A percentile compares a stretch with the other conserved stretches of the same genome.
Conservation (phyloP, 2,888 invertebrate species). For the Lithophane socia region DNA sequence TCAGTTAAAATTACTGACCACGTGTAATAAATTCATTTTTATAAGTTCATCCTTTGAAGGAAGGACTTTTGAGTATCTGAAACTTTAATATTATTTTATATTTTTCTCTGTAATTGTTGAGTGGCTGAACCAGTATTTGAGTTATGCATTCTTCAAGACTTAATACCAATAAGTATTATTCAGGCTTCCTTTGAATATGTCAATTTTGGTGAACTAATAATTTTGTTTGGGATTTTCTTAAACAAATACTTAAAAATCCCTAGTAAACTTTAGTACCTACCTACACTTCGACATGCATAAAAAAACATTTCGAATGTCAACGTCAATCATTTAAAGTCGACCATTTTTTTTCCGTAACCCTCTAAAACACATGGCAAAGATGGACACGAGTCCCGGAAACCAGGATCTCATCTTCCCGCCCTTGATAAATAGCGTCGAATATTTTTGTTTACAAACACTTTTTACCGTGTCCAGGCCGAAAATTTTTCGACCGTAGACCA, state of each 20-base stretch:
- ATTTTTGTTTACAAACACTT: conserved; percentile 76
- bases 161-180: conserved; percentile 43
- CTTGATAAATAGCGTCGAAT: conserved; percentile 69
- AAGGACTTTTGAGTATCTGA: conserved; percentile 70
- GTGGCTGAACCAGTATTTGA: conserved; percentile 40
- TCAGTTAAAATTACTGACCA: conserved; percentile 83
- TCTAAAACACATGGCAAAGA: conserved; percentile 58
- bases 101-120: conserved; percentile 66
- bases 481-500: conserved; percentile 78
- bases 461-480: conserved; percentile 69
- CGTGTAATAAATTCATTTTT: conserved; percentile 83
- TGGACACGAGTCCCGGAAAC: conserved; percentile 62
- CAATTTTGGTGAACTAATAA: conserved; percentile 5
- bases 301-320: conserved; percentile 18
- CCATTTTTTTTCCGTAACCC: conserved; percentile 60
- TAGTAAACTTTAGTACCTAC: conserved; percentile 2
- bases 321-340: conserved; percentile 40
- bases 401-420: conserved; percentile 65
- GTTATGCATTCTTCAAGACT: conserved; percentile 45
- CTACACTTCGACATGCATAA: neutral
- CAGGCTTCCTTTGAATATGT: conserved; percentile 23
- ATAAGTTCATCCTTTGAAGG: conserved; percentile 71
- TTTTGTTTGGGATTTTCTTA: neutral
- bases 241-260: neutral
- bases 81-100: conserved; percentile 76